Conservation (phyloP, 1,140 invertebrate genomes). For the Cotesia chilonis region DNA sequence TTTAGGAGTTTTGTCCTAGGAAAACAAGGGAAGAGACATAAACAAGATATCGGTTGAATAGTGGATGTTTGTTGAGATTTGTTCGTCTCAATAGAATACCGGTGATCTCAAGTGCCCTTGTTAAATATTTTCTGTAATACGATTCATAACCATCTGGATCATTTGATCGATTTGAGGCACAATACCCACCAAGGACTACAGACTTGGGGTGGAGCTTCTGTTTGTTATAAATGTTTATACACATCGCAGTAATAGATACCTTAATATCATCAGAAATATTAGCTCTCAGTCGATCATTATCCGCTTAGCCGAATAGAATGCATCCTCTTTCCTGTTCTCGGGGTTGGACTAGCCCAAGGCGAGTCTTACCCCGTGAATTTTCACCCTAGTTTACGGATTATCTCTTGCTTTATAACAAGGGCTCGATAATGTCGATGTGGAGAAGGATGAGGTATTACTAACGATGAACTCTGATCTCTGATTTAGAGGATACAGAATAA, state of each 20-base stretch:
- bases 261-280: constrained; percentile 39
- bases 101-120: too few species aligned
- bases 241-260: constrained; percentile 12
- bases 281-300: constrained; percentile 38
- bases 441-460: background rate
- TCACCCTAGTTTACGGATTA: too few species aligned
- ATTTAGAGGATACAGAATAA: constrained; percentile 12
- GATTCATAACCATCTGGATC: constrained; percentile 8
- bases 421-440: background rate
- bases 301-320: constrained; percentile 8
- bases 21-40: constrained; percentile 26
- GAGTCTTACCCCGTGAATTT: background rate
- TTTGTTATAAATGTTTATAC: background rate
- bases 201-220: too few species aligned
- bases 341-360: too few species aligned
- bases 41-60: constrained; percentile 25
- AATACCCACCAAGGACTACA: background rate
- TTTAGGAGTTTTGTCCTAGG: constrained; percentile 12
- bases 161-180: too few species aligned
- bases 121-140: constrained; percentile 9
- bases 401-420: background rate
- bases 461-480: background rate
- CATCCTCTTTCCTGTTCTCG: too few species aligned
- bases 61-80: constrained; percentile 32
- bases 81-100: background rate